A percentile compares a stretch with the other conserved stretches of the same genome.
These are phyloP conservation scores for Lumbricus terrestris DNA, from an alignment of 2,888 invertebrate species.

Conservation along the genomic window DNA sequence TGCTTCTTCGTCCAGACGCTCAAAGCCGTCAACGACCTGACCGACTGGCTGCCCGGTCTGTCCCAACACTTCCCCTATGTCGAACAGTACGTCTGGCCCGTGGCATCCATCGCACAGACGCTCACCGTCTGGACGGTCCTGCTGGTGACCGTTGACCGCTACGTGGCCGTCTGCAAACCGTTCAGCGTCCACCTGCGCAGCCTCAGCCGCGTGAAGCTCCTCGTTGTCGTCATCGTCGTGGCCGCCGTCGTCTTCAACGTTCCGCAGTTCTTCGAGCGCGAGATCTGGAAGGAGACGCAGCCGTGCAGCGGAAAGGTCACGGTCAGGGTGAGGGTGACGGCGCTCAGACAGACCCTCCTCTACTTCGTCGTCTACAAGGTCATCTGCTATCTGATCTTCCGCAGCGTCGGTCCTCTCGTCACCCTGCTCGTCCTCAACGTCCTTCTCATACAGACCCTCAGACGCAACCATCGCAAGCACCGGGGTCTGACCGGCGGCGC, in stretches of 20 bases:
- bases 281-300: constrained; percentile 19
- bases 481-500: not conserved
- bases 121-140: constrained; percentile 40
- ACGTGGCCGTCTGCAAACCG: constrained; percentile 40
- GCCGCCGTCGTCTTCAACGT: constrained; percentile 39
- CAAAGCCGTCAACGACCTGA: constrained; percentile 33
- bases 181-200: constrained; percentile 35
- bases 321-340: not conserved
- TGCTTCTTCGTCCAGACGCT: constrained; percentile 40
- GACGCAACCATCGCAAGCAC: constrained; percentile 5
- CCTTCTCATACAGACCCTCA: constrained; percentile 35
- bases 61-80: constrained; percentile 27
- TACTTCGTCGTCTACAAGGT: constrained; percentile 40
- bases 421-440: constrained; percentile 36
- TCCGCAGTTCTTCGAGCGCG: constrained; percentile 39
- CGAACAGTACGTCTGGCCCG: constrained; percentile 35
- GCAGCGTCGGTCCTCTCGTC: constrained; percentile 37
- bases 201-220: constrained; percentile 27
- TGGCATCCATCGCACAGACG: constrained; percentile 40
- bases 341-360: not conserved
- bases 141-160: constrained; percentile 41
- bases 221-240: constrained; percentile 27
- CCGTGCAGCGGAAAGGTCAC: constrained; percentile 7
- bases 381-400: constrained; percentile 38
- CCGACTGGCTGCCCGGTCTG: constrained; percentile 36